These are phyloP conservation scores for Arrhamphus sclerolepis DNA, from an alignment of 2,797 vertebrate species.

Conservation along the genomic window DNA sequence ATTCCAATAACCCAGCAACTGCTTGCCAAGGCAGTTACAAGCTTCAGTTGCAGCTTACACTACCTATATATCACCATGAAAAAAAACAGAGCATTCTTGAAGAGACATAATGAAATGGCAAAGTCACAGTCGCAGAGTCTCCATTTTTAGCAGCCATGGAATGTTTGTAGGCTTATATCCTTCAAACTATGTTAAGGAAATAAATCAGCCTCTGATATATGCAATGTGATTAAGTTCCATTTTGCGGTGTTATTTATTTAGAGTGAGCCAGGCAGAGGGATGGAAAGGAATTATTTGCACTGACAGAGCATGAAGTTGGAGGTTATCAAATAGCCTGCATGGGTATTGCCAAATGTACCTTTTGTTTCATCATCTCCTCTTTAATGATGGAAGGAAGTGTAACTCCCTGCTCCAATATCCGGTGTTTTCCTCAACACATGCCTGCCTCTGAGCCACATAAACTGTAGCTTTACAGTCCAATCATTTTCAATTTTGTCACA, in stretches of 20 bases:
- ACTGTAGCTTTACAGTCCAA: constrained; percentile 31
- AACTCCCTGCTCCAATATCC: constrained; percentile 30
- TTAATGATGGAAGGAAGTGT: constrained; percentile 54
- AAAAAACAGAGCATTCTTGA: constrained; percentile 61
- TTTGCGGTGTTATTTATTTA: constrained; percentile 71
- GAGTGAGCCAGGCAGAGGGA: constrained; percentile 52
- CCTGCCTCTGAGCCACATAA: constrained; percentile 32
- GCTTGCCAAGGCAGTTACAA: constrained; percentile 75
- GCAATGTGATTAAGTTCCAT: constrained; percentile 61
- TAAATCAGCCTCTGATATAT: constrained; percentile 56
- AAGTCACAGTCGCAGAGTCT: constrained; percentile 51
- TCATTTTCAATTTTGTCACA: constrained; percentile 41
- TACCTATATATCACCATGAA: constrained; percentile 66
- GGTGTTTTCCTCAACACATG: constrained; percentile 39
- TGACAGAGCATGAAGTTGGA: constrained; percentile 73
- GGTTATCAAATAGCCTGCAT: constrained; percentile 66
- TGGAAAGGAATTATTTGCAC: constrained; percentile 69
- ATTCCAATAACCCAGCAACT: constrained; percentile 64
- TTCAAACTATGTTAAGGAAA: constrained; percentile 50
- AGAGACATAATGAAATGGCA: constrained; percentile 59
- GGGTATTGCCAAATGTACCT: constrained; percentile 62
- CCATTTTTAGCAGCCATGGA: constrained; percentile 62
- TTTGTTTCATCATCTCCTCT: constrained; percentile 60
- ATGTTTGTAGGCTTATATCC: constrained; percentile 43
- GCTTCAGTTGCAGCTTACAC: constrained; percentile 61